These are phyloP conservation scores for Cryptotis parvus DNA, from an alignment of 2,113 vertebrate species.

Conservation along the genomic window DNA sequence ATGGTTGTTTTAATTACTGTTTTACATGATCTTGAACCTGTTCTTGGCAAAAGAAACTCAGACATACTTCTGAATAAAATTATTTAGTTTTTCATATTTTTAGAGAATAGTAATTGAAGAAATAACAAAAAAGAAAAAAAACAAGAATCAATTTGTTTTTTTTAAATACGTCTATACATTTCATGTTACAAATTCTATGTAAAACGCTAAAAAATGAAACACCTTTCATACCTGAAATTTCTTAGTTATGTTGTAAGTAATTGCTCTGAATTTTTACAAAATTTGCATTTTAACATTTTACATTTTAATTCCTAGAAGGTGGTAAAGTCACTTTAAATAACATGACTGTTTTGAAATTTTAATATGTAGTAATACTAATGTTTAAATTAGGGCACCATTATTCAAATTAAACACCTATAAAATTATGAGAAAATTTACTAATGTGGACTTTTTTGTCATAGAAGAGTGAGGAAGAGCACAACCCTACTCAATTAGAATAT, in stretches of 20 bases:
- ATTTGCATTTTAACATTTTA: not conserved
- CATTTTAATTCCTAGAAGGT: not conserved
- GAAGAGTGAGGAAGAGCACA: not conserved
- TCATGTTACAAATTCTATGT: not conserved
- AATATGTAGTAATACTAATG: not conserved
- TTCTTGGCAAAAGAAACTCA: not conserved
- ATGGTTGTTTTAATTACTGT: not conserved
- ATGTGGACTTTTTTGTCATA: not conserved
- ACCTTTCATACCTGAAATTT: not conserved
- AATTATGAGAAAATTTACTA: not conserved
- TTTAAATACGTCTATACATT: too few relatives aligned
- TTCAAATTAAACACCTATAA: constrained; percentile 7
- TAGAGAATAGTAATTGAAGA: not conserved
- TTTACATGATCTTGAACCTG: not conserved
- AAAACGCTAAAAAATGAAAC: not conserved
- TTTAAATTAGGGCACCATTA: constrained; percentile 2
- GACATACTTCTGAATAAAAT: not conserved
- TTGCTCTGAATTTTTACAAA: too few relatives aligned
- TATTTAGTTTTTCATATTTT: constrained; percentile 32
- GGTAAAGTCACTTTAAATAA: not conserved
- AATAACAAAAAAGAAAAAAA: not conserved
- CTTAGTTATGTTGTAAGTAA: not conserved
- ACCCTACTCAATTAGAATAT: constrained; percentile 70
- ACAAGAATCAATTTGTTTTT: not conserved
- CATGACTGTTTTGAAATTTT: not conserved